Base-by-base conservation (phyloP, 2,113 vertebrate species). In the Anolis carolinensis region DNA sequence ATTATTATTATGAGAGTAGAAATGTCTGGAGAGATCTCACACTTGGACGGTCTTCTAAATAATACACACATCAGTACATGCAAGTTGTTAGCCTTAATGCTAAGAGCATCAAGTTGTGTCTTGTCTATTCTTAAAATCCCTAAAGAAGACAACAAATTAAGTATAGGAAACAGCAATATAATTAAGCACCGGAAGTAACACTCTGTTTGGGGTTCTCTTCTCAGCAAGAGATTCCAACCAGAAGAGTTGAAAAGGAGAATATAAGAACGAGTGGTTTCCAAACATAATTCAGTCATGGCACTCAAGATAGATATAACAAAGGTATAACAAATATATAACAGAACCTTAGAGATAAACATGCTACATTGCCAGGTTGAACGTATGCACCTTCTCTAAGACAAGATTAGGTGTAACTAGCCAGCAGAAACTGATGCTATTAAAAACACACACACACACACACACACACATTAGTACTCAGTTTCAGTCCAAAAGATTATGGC, bases 211-310 rank as follows among this genome's bases (percentile, higher is more conserved):
- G 88, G 93, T 90, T 90, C 88, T 90, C 20, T 91, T 63, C 25
- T 87, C 91, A 87, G 79, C 92, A 5, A 4, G 39, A 5, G 39
- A 44, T 44, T 44, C 39, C 39, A 44, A 44, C 86, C 0, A 5
- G 75, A 84, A 93, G 88, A 85, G 87, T 87, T 89, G 91, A 94
- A 84, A 83, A 87, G 86, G 91, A 90, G 91, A 85, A 91, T 87
- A 89, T 89, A 93, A 86, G 87, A 91, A 90, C 16, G 5, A 52
- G 48, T 18, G 30, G 89, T 77, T 91, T 59, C 14, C 88, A 86
- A 92, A 94, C 87, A 63, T 89, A 90, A 95, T 91, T 88, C 89
- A 87, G 90, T 91, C 72, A 70, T 89, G 92, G 92, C 92, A 92
- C 87, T 81, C 91, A 59, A 59, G 55, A 59, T 59, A 16, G 55